phyloP scores from a whole-genome alignment of 2,113 vertebrate genomes.

The Montifringilla adamsi region DNA sequence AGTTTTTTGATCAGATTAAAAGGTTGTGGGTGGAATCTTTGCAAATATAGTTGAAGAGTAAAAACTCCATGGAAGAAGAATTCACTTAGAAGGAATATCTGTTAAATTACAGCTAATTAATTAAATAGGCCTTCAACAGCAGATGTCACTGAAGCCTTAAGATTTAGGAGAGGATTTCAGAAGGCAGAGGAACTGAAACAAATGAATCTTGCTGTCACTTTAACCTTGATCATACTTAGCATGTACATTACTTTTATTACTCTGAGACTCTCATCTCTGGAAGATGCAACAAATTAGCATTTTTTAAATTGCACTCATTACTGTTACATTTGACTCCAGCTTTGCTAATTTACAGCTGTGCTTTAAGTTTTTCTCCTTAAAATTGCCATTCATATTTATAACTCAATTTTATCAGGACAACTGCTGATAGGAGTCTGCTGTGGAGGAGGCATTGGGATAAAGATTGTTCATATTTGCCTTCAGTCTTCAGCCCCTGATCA shows the following conservation, averaged over 20 bases:
- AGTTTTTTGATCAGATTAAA: neutral
- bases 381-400: neutral
- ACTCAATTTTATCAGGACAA: neutral
- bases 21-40: neutral
- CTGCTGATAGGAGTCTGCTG: neutral
- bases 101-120: neutral
- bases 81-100: neutral
- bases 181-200: neutral
- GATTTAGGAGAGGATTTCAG: neutral
- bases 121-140: conserved; percentile 3
- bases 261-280: neutral
- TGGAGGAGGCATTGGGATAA: neutral
- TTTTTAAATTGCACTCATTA: neutral
- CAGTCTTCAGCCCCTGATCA: neutral
- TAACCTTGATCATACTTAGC: neutral
- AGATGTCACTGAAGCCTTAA: conserved; percentile 47
- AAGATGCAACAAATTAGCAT: neutral
- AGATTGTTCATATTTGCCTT: neutral
- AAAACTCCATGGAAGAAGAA: neutral
- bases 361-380: neutral
- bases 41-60: neutral
- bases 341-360: neutral
- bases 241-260: neutral
- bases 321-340: neutral
- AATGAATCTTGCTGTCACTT: neutral